Evolutionary conservation across 2,113 vertebrate species (phyloP).

Genomic region (Arothron firmamentum): DNA sequence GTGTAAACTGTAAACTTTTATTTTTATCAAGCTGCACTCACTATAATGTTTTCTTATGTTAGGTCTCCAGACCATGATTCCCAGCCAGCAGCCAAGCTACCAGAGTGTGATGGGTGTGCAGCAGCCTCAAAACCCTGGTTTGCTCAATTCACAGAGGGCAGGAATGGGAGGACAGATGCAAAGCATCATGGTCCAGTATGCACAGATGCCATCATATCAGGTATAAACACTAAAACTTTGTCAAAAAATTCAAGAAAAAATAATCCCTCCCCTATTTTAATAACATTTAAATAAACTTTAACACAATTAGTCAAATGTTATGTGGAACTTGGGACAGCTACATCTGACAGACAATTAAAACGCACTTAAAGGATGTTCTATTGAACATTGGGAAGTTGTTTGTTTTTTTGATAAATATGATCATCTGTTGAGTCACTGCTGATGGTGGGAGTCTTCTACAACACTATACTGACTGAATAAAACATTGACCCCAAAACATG

Average conservation of each 20-base stretch:
- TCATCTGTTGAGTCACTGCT: background rate
- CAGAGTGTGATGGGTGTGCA: constrained; percentile 94
- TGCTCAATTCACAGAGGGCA: constrained; percentile 86
- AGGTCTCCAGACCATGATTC: constrained; percentile 94
- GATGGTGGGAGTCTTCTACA: background rate
- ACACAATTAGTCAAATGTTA: background rate
- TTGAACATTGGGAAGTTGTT: background rate
- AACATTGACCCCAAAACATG: background rate
- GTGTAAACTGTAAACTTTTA: no score
- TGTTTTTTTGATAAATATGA: background rate
- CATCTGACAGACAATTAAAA: constrained; percentile 24
- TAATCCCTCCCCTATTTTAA: no score
- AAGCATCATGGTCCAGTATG: constrained; percentile 97
- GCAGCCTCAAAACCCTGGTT: constrained; percentile 86
- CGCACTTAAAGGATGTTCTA: background rate
- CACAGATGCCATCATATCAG: constrained; percentile 96
- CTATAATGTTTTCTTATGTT: constrained; percentile 1
- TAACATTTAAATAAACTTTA: background rate
- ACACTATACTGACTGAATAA: background rate
- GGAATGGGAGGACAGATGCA: constrained; percentile 89
- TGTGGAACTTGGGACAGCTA: constrained; percentile 17
- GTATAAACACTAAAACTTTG: constrained; percentile 55
- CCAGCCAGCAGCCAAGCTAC: constrained; percentile 92
- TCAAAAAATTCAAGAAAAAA: background rate
- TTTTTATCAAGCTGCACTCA: background rate